Evolutionary conservation across 2,888 invertebrate genomes (phyloP).

Genomic region (Thymelicus acteon): DNA sequence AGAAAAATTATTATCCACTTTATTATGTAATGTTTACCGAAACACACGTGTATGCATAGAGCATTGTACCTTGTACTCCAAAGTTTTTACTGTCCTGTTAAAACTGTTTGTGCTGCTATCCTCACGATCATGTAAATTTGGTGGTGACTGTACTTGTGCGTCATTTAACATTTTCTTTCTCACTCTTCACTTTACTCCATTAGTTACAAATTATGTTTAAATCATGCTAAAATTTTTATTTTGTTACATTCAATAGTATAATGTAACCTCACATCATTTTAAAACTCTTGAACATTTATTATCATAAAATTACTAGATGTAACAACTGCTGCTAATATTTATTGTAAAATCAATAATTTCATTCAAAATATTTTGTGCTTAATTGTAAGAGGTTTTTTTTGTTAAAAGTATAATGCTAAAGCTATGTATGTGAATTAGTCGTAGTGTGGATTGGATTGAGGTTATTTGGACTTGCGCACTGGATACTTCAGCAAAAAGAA

Average conservation of each 20-base stretch:
- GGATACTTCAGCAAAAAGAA: background rate
- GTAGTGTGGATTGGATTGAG: constrained; percentile 79
- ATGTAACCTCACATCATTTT: background rate
- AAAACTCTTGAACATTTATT: background rate
- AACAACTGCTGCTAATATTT: constrained; percentile 1
- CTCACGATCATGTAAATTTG: constrained; percentile 66
- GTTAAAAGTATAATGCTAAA: constrained; percentile 57
- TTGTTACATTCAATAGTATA: constrained; percentile 17
- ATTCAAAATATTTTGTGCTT: constrained; percentile 49
- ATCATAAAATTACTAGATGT: background rate
- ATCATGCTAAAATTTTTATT: constrained; percentile 47
- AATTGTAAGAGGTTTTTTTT: constrained; percentile 50
- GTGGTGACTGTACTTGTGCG: constrained; percentile 76
- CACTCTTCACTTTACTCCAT: constrained; percentile 60
- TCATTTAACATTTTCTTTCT: constrained; percentile 78
- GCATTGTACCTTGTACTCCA: constrained; percentile 71
- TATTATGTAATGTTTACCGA: constrained; percentile 12
- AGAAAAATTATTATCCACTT: constrained; percentile 47
- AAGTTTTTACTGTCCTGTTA: constrained; percentile 62
- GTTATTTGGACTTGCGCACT: constrained; percentile 81
- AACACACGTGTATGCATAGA: constrained; percentile 41
- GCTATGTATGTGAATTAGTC: constrained; percentile 61
- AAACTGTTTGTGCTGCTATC: constrained; percentile 66
- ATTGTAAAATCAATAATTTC: constrained; percentile 42
- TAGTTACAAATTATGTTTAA: constrained; percentile 61